Percentiles rank a stretch among this genome's conserved stretches.
phyloP scores from a whole-genome alignment of 2,888 invertebrate genomes.

The Polymixis lichenea region DNA sequence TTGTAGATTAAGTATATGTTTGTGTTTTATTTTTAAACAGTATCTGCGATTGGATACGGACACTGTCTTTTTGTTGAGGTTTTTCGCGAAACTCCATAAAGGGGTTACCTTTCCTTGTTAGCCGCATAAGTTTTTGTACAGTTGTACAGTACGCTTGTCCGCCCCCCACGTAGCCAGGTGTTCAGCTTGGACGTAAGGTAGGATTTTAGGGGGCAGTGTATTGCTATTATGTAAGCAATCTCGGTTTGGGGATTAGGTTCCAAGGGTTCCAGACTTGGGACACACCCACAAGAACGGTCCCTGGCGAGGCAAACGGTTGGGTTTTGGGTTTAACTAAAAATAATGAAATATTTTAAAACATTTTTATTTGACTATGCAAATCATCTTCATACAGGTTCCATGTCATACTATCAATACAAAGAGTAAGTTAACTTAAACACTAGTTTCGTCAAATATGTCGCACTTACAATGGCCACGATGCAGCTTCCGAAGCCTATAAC shows the following conservation, averaged over 20 bases:
- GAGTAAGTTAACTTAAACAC: conserved; percentile 82
- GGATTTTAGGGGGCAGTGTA: no score
- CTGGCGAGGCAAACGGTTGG: background rate
- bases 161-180: no score
- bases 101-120: no score
- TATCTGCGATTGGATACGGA: no score
- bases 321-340: conserved; percentile 56
- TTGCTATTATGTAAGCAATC: conserved; percentile 1
- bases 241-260: background rate
- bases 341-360: conserved; percentile 80
- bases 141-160: no score
- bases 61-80: no score
- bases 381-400: conserved; percentile 83
- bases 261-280: background rate
- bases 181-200: no score
- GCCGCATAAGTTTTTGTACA: no score
- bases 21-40: no score
- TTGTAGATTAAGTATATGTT: no score
- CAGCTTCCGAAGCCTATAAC: conserved; percentile 83
- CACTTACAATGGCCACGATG: conserved; percentile 87
- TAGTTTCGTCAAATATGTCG: conserved; percentile 83
- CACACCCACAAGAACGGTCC: background rate
- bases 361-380: conserved; percentile 88
- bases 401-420: conserved; percentile 82
- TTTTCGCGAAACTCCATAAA: no score